A percentile compares a stretch with the other conserved stretches of the same genome.
phyloP scores from a whole-genome alignment of 2,888 invertebrate genomes.

The Drosophila pseudotalamancana region DNA sequence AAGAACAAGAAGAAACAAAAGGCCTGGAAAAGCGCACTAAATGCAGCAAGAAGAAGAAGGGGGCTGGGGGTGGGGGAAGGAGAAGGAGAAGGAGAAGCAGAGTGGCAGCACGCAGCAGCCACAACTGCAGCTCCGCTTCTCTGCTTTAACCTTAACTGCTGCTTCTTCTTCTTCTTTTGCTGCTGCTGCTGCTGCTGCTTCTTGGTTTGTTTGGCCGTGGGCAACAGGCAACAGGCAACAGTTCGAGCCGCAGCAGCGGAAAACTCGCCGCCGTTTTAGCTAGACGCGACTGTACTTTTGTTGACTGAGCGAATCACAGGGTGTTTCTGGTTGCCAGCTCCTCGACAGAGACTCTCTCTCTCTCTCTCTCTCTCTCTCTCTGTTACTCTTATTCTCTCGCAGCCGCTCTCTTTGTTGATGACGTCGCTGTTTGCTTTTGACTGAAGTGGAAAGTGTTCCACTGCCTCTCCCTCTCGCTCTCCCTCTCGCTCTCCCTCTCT shows the following conservation, averaged over 20 bases:
- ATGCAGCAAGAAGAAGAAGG: conserved; percentile 12
- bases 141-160: too few species aligned
- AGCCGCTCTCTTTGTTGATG: conserved; percentile 18
- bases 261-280: conserved; percentile 52
- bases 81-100: too few species aligned
- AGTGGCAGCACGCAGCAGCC: too few species aligned
- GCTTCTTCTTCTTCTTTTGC: not conserved
- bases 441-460: conserved; percentile 49
- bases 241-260: conserved; percentile 44
- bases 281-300: conserved; percentile 61
- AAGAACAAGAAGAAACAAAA: conserved; percentile 11
- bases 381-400: not conserved
- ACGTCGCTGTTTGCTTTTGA: conserved; percentile 32
- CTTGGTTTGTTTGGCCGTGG: conserved; percentile 23
- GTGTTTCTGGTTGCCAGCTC: conserved; percentile 32
- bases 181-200: not conserved
- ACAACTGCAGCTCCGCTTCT: conserved; percentile 5
- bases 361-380: not conserved
- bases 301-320: conserved; percentile 42
- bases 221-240: conserved; percentile 42
- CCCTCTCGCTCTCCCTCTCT: not conserved
- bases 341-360: conserved; percentile 18
- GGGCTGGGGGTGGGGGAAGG: too few species aligned
- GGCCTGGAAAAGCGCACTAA: too few species aligned
- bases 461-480: not conserved